Percentiles rank a stretch among this genome's conserved stretches.
Conservation (phyloP, 2,888 invertebrate species). For the Cheilosia soror region DNA sequence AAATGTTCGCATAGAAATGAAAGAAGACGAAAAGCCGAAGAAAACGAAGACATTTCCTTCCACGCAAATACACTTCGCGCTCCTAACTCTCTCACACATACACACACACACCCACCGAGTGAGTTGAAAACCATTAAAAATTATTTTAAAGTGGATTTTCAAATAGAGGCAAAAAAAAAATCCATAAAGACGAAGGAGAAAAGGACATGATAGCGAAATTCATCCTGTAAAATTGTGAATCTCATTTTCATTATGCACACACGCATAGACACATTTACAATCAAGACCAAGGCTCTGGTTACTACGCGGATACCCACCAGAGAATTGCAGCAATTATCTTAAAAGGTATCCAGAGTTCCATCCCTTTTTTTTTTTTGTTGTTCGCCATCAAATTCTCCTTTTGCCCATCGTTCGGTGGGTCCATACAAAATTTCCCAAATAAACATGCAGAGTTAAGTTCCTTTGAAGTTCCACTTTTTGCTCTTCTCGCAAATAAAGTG, state of each 20-base stretch:
- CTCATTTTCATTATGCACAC: constrained; percentile 50
- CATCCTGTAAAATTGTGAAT: constrained; percentile 52
- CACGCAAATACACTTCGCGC: neutral
- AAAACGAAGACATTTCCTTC: constrained; percentile 56
- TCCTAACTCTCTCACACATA: neutral
- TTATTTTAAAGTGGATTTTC: constrained; percentile 68
- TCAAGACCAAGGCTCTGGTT: constrained; percentile 16
- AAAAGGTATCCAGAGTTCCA: constrained; percentile 67
- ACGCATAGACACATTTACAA: constrained; percentile 7
- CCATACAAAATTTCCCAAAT: constrained; percentile 30
- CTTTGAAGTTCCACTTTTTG: constrained; percentile 57
- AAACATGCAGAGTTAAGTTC: constrained; percentile 28
- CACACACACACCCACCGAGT: neutral
- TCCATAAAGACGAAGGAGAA: neutral
- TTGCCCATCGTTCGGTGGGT: neutral
- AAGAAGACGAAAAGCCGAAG: constrained; percentile 32
- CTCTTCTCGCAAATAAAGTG: constrained; percentile 55
- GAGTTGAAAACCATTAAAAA: constrained; percentile 61
- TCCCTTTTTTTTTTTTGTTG: constrained; percentile 11
- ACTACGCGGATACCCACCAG: constrained; percentile 50
- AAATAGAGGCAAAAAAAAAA: constrained; percentile 37
- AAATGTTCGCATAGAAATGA: constrained; percentile 40
- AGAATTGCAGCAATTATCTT: constrained; percentile 73
- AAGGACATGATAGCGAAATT: constrained; percentile 55
- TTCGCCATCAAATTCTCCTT: neutral